phyloP scores from a whole-genome alignment of 2,113 vertebrate genomes.

The Danio rerio region DNA sequence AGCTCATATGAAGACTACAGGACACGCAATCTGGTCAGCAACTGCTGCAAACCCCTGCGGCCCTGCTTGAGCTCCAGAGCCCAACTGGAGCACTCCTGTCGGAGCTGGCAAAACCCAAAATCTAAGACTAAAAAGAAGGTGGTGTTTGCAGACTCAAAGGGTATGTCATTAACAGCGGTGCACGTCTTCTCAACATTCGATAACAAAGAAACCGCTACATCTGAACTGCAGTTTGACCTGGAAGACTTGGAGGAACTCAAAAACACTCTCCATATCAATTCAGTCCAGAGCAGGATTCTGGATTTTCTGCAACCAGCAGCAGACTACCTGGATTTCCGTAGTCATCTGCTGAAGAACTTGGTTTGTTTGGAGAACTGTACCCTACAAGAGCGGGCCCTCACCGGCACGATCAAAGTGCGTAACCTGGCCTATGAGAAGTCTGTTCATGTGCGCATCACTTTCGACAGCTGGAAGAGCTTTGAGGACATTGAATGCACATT shows the following conservation, averaged over 20 bases:
- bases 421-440: conserved; percentile 91
- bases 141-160: conserved; percentile 92
- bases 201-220: conserved; percentile 68
- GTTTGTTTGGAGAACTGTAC: conserved; percentile 92
- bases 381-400: conserved; percentile 85
- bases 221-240: conserved; percentile 87
- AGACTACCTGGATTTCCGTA: conserved; percentile 92
- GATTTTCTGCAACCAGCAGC: conserved; percentile 88
- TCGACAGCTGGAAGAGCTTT: conserved; percentile 86
- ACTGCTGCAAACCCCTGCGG: conserved; percentile 83
- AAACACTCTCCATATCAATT: conserved; percentile 79
- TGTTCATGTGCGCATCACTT: conserved; percentile 87
- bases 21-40: conserved; percentile 77
- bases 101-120: conserved; percentile 73
- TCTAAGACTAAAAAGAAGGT: conserved; percentile 87
- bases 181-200: conserved; percentile 90
- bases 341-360: conserved; percentile 83
- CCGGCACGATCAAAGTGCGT: conserved; percentile 90
- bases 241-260: conserved; percentile 80
- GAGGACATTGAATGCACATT: conserved; percentile 83
- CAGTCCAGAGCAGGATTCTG: conserved; percentile 81
- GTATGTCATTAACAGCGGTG: conserved; percentile 89
- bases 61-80: conserved; percentile 86
- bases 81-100: conserved; percentile 62
- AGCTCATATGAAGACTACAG: conserved; percentile 84